Conservation (phyloP, 2,113 vertebrate genomes). For the Phaetusa simplex region DNA sequence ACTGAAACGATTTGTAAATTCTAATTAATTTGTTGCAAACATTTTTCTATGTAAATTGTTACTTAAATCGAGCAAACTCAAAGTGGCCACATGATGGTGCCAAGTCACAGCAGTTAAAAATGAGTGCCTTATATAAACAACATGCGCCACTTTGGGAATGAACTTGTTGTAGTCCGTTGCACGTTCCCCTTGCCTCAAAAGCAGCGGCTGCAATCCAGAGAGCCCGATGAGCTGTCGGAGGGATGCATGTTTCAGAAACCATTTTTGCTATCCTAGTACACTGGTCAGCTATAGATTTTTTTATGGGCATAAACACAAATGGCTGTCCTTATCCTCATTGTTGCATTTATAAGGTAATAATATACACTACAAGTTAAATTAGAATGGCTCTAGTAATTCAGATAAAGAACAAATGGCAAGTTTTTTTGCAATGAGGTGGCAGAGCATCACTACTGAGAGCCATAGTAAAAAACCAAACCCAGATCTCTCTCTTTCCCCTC, state of each 20-base stretch:
- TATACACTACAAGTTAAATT: neutral
- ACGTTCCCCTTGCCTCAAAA: neutral
- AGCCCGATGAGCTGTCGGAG: neutral
- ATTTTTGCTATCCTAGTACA: neutral
- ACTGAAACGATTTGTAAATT: neutral
- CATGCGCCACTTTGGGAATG: accelerated
- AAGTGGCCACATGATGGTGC: conserved; percentile 63
- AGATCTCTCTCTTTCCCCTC: neutral
- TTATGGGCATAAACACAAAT: neutral
- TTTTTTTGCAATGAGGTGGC: neutral
- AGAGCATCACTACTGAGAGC: neutral
- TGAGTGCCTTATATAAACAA: neutral
- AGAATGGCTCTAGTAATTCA: neutral
- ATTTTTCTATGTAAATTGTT: neutral
- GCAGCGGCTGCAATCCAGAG: neutral
- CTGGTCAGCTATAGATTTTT: neutral
- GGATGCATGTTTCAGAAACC: neutral
- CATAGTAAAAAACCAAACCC: neutral
- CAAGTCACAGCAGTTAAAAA: conserved; percentile 42
- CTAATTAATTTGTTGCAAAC: neutral
- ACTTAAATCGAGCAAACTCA: neutral
- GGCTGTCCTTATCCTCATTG: neutral
- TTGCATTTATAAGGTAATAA: neutral
- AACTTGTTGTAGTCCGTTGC: neutral
- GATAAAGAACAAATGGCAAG: neutral